Conservation (phyloP, 2,113 vertebrate genomes). For the Pseudonaja textilis region DNA sequence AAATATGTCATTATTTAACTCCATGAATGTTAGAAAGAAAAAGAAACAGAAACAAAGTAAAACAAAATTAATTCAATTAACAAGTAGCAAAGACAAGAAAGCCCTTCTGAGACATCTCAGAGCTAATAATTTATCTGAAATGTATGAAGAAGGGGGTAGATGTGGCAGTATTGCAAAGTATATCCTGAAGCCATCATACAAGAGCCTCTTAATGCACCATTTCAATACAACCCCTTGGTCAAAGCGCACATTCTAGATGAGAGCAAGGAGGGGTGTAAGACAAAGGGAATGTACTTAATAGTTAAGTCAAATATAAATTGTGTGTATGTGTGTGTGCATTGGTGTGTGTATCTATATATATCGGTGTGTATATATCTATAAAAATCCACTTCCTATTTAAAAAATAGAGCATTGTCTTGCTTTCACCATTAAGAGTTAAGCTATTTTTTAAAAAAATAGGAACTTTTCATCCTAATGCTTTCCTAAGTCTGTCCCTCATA, state of each 20-base stretch:
- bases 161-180: slow-evolving; percentile 19
- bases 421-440: slow-evolving; percentile 54
- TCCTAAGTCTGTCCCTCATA: slow-evolving; percentile 52
- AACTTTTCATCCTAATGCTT: slow-evolving; percentile 48
- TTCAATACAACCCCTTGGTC: slow-evolving; percentile 9
- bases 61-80: not conserved
- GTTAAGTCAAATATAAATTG: not conserved
- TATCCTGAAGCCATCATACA: slow-evolving; percentile 25
- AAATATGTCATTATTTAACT: slow-evolving; percentile 13
- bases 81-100: slow-evolving; percentile 17
- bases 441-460: slow-evolving; percentile 28
- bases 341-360: not conserved
- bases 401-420: slow-evolving; percentile 45
- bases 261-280: not conserved
- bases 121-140: slow-evolving; percentile 47
- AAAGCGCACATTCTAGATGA: slow-evolving; percentile 32
- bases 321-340: not conserved
- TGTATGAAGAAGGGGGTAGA: slow-evolving; percentile 18
- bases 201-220: slow-evolving; percentile 26
- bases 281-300: not conserved
- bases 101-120: slow-evolving; percentile 25
- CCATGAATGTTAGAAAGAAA: not conserved
- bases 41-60: not conserved
- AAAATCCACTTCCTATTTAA: slow-evolving; percentile 37
- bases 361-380: not conserved